phyloP scores from a whole-genome alignment of 2,797 vertebrate genomes.

The Semaprochilodus insignis region DNA sequence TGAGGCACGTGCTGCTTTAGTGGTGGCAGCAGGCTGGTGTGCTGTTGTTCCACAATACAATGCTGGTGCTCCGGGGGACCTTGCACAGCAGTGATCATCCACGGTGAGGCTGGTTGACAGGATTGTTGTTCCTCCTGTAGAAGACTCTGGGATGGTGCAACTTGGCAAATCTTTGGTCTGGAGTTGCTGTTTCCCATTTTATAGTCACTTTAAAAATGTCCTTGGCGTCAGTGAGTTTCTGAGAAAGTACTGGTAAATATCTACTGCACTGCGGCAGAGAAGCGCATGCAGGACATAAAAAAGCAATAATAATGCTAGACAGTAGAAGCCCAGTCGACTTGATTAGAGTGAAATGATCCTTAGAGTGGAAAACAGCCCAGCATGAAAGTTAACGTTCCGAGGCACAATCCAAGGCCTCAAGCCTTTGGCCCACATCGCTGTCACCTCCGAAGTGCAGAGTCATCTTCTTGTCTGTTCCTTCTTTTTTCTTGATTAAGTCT shows the following conservation, averaged over 20 bases:
- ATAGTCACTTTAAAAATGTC: neutral
- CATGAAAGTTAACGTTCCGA: constrained; percentile 4
- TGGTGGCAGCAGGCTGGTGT: constrained; percentile 61
- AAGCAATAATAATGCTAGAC: neutral
- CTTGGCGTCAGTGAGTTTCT: neutral
- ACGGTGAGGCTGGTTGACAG: constrained; percentile 51
- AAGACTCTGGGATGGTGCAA: constrained; percentile 72
- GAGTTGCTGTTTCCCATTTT: constrained; percentile 82
- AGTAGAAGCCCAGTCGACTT: neutral
- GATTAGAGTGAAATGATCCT: constrained; percentile 20
- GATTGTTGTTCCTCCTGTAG: constrained; percentile 51
- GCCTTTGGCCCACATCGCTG: neutral
- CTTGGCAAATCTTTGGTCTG: constrained; percentile 79
- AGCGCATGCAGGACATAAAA: neutral
- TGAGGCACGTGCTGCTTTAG: constrained; percentile 62
- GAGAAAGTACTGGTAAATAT: neutral
- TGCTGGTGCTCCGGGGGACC: constrained; percentile 50
- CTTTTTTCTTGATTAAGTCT: neutral
- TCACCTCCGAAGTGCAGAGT: constrained; percentile 13
- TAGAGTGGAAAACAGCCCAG: neutral
- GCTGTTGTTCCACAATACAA: constrained; percentile 52
- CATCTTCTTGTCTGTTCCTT: constrained; percentile 3
- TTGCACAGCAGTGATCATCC: constrained; percentile 63
- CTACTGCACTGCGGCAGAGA: neutral
- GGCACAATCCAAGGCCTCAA: constrained; percentile 14